Conservation (phyloP, 2,113 vertebrate species). For the Rhadina sibilatrix region DNA sequence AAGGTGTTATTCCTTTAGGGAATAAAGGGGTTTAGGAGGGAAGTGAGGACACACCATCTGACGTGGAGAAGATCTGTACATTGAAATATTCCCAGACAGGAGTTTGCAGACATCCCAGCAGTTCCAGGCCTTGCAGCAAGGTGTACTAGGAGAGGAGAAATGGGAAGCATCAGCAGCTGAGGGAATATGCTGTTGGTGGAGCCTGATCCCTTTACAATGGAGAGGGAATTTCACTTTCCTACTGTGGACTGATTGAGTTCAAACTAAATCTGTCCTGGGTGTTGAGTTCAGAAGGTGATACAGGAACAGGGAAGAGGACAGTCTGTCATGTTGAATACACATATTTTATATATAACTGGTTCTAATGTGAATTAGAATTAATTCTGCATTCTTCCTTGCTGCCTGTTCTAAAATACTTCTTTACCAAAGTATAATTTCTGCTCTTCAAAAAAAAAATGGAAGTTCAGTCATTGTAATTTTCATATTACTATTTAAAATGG, state of each 20-base stretch:
- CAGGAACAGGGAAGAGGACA: not conserved
- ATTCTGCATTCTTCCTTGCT: not conserved
- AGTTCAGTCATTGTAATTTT: not conserved
- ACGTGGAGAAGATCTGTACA: not conserved
- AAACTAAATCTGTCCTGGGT: accelerated
- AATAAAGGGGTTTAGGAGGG: not conserved
- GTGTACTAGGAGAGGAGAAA: not conserved
- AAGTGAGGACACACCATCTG: not conserved
- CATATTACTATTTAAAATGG: not conserved
- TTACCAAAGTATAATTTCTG: not conserved
- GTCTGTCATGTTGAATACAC: not conserved
- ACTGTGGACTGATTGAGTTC: not conserved
- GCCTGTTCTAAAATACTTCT: not conserved
- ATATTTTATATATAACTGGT: not conserved
- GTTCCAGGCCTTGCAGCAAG: not conserved
- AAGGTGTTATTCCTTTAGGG: not conserved
- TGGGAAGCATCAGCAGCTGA: not conserved
- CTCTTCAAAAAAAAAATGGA: not conserved
- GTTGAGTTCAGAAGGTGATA: not conserved
- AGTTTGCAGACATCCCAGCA: not conserved
- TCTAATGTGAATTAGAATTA: not conserved
- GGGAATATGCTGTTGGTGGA: not conserved
- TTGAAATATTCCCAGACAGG: not conserved
- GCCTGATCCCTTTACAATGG: not conserved
- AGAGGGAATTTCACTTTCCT: not conserved